Base-by-base conservation (phyloP, 1,140 invertebrate species). In the Paralvinella palmiformis region DNA sequence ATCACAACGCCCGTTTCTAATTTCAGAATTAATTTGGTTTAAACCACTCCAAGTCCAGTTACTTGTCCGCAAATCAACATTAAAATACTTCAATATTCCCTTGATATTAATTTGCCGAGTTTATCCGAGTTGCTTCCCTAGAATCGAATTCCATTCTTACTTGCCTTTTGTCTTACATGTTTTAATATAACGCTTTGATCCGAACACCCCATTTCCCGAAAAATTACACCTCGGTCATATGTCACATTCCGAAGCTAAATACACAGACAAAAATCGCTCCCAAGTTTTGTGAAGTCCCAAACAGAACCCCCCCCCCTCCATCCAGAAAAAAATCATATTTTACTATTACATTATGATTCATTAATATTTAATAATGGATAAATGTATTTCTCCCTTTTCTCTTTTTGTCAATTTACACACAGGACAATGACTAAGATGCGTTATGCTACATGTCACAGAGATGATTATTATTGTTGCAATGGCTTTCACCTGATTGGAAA, bases 391-490 rank as follows among this genome's bases (percentile, higher is more conserved):
- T n/a, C 10, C 10, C 10, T 41, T 10, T 10, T 10, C 37, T 10
- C 37, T 10, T 41, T 41, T 41, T 7, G 7, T 53, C 7, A 17
- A 10, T 15, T 53, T 15, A 53, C 0, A 41, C 7, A 48, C 32
- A 61, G 41, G 20, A 60, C 63, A 20, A 32, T 65, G 35, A 65
- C 45, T 52, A 65, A 31, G 41, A 37, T 60, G 0, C 57, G 63
- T 0, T 60, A 60, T 20, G 63, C 58, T 1, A 65, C 63, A 27
- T 65, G 63, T 36, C 32, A 59, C 41, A 41, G 45, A 17, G 63
- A 65, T 27, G 33, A 61, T 41, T 20, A 56, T 6, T 65, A 65
- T 31, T 65, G 63, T 33, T 63, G 50, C 17, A 31, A 62, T 7
- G 55, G 55, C 29, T 57, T 32, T 20, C 27, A 24, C 27, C 27